Base-by-base conservation (phyloP, 2,113 vertebrate genomes). In the Aptenodytes patagonicus region DNA sequence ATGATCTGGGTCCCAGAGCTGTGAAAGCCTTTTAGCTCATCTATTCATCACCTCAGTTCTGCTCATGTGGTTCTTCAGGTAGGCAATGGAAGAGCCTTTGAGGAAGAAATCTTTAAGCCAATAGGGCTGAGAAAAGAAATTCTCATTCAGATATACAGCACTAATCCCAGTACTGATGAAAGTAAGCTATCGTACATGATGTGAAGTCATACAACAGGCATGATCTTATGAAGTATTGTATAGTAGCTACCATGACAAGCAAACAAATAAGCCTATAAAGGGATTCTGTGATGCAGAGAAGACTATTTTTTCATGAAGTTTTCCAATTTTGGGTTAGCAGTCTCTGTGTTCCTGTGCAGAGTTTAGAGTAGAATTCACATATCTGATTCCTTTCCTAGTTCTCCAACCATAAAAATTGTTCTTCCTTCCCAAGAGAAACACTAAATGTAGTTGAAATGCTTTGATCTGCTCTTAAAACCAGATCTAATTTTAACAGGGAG, bases 41-140 rank as follows among this genome's bases (percentile, higher is more conserved):
- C 16, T 58, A 17, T 60, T 71, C 26, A 25, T 42, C 42, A 52
- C 5, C 18, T 60, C 79, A 31, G 17, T 38, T 65, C 31, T 49
- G 4, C 32, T 73, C 66, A 77, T 0, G 0, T 17, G 54, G 14
- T 38, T 77, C 34, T 87, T 79, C 22, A 29, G 32, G 29, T 3
- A 69, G 36, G 9, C 66, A 32, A 3, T 54, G 66, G 44, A 83
- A 75, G 18, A 54, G 9, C 0, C 38, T 78, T 78, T 54, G n/a
- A 81, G 21, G 25, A 81, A 75, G 29, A 66, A 77, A 84, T 66
- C 49, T 62, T 78, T 68, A 84, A 84, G 17, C 10, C 40, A 83
- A 57, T 7, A 69, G 5, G 14, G 6, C 32, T 75, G 32, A 83
- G 72, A 81, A 89, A 93, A 85, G 0, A 95, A 80, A 58, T 73